These are phyloP conservation scores for Solen grandis DNA, from an alignment of 1,140 invertebrate species.

Conservation along the genomic window DNA sequence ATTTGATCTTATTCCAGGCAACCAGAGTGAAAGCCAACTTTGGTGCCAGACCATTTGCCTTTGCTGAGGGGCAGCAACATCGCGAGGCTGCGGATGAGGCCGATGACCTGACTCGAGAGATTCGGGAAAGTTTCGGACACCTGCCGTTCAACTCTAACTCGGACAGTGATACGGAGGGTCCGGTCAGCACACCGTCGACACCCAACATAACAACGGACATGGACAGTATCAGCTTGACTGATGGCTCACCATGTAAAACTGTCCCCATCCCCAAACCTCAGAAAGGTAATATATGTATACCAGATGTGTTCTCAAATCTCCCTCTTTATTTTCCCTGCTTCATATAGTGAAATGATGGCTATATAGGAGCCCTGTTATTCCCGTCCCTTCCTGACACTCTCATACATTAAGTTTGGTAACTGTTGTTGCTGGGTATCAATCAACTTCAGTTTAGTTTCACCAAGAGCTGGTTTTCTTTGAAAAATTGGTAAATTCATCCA, in stretches of 20 bases:
- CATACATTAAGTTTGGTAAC: too few species aligned
- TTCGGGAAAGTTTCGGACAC: constrained; percentile 76
- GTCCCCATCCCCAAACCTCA: constrained; percentile 69
- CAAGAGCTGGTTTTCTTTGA: too few species aligned
- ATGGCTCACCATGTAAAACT: constrained; percentile 72
- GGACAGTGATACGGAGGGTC: constrained; percentile 77
- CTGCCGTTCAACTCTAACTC: constrained; percentile 77
- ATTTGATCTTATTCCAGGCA: constrained; percentile 69
- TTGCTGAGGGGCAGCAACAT: constrained; percentile 79
- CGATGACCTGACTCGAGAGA: constrained; percentile 75
- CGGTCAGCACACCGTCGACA: constrained; percentile 39
- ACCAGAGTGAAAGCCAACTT: constrained; percentile 80
- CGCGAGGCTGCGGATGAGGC: constrained; percentile 75
- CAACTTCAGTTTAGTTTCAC: too few species aligned
- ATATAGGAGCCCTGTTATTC: too few species aligned
- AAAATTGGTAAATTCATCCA: too few species aligned
- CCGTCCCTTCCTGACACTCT: too few species aligned
- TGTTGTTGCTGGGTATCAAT: too few species aligned
- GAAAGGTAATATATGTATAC: constrained; percentile 71
- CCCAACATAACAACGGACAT: constrained; percentile 47
- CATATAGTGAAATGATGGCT: too few species aligned
- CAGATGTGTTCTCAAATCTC: too few species aligned
- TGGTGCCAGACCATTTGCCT: constrained; percentile 79
- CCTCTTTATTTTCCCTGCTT: too few species aligned
- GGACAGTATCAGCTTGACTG: constrained; percentile 61